Evolutionary conservation across 1,140 invertebrate genomes (phyloP), one percentile per base, ranked within the genome.

Genomic region (Galleria mellonella): DNA sequence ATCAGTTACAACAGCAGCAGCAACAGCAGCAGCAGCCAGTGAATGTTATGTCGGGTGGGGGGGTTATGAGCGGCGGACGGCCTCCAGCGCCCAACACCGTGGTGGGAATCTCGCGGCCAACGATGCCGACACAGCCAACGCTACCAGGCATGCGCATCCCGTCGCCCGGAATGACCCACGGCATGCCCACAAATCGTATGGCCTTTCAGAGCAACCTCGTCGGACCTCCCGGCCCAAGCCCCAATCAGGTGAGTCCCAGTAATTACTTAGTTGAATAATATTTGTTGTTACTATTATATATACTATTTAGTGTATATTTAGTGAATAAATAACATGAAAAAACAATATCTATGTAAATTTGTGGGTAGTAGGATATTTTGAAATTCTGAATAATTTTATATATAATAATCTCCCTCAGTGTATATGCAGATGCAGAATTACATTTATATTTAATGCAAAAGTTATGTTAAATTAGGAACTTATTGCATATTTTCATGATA

Each of bases 201-300:
- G 85, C 90, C 39, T 91, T 91, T 64, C 87, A 86, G 40, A 66
- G 83, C 15, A 88, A 87, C 53, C 74, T 91, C 13, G 90, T 91
- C 1, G 90, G 90, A 1, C 89, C 90, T 10, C 89, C 91, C 0
- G 91, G 91, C 23, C 91, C 91, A 7, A 92, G 91, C 86, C 91
- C 91, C 7, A 91, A 91, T 44, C 87, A 83, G 63, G 71, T 72
- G 17, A 47, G 44, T 33, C n/a, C 2, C n/a, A 11, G 47, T 7
- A 13, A 12, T 42, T 23, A 23, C 17, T 23, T 3, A 23, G 17
- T 23, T 3, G 17, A 23, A 23, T 3, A 6, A 23, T 3, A 23
- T 23, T 23, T 3, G 17, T 6, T 23, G 2, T 2, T 23, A 23
- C 17, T 23, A n/a, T n/a, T n/a, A n/a, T n/a, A n/a, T n/a, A n/a